Evolutionary conservation across 1,140 invertebrate genomes (phyloP).

Genomic region (Drosophila mojavensis): DNA sequence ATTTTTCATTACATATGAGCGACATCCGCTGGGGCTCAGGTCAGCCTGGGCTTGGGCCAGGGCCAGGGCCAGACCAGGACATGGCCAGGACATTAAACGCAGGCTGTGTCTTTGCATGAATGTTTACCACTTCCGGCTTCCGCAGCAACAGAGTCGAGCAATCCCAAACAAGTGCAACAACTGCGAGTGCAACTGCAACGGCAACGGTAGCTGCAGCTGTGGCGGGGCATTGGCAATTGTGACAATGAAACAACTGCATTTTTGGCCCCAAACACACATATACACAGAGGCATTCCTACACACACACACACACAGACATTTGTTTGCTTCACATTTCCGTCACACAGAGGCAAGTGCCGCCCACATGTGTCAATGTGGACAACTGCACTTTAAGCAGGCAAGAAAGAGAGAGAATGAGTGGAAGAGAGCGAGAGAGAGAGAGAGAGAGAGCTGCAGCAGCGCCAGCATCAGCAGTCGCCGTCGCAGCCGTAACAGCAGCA

Average conservation of each 20-base stretch:
- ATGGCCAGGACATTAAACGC: constrained; percentile 47
- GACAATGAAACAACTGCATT: constrained; percentile 80
- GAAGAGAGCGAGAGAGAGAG: neutral
- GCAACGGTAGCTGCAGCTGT: constrained; percentile 11
- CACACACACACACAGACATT: constrained; percentile 22
- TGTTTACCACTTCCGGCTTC: constrained; percentile 80
- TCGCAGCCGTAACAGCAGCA: constrained; percentile 37
- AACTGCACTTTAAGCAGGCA: constrained; percentile 74
- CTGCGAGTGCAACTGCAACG: constrained; percentile 19
- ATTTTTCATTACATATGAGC: constrained; percentile 80
- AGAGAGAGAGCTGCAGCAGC: constrained; percentile 13
- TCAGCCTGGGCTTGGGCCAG: no score
- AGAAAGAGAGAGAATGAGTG: neutral
- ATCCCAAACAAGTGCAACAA: constrained; percentile 23
- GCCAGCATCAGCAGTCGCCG: constrained; percentile 7
- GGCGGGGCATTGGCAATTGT: constrained; percentile 51
- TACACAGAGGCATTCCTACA: neutral
- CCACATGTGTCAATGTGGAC: constrained; percentile 77
- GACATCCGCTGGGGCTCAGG: constrained; percentile 55
- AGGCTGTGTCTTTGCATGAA: constrained; percentile 62
- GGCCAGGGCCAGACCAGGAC: neutral
- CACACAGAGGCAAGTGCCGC: constrained; percentile 58
- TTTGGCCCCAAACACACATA: constrained; percentile 53
- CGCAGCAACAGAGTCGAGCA: constrained; percentile 49
- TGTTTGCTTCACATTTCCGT: constrained; percentile 79